These are phyloP conservation scores for Trematocara zebra DNA, from an alignment of 2,113 vertebrate genomes.

Conservation along the genomic window DNA sequence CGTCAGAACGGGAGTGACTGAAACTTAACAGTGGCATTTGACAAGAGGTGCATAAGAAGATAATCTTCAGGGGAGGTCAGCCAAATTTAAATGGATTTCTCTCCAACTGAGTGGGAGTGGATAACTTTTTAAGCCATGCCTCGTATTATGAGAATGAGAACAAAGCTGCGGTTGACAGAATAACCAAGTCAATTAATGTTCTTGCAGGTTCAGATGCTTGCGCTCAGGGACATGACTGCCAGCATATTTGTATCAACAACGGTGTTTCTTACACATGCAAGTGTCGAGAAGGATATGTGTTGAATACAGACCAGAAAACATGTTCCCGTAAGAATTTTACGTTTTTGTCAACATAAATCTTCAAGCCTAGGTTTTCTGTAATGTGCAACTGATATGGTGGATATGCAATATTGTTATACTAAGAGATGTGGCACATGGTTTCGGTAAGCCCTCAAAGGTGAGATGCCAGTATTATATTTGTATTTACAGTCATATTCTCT, in stretches of 20 bases:
- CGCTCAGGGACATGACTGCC: slow-evolving; percentile 67
- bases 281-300: slow-evolving; percentile 68
- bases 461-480: not conserved
- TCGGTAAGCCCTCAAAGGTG: not conserved
- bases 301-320: slow-evolving; percentile 74
- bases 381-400: not conserved
- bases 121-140: not conserved
- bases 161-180: not conserved
- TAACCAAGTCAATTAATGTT: not conserved
- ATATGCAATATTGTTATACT: not conserved
- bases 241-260: slow-evolving; percentile 71
- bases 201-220: slow-evolving; percentile 61
- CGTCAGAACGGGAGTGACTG: not conserved
- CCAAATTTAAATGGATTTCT: not conserved
- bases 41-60: not conserved
- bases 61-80: not conserved
- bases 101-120: not conserved
- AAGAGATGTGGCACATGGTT: not conserved
- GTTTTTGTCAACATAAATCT: not conserved
- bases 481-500: not conserved
- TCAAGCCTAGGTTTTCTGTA: not conserved
- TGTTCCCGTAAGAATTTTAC: slow-evolving; percentile 66
- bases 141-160: not conserved
- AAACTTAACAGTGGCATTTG: not conserved
- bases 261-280: slow-evolving; percentile 56